These are phyloP conservation scores for Dasypus novemcinctus DNA, from an alignment of 2,113 vertebrate species.

Conservation along the genomic window DNA sequence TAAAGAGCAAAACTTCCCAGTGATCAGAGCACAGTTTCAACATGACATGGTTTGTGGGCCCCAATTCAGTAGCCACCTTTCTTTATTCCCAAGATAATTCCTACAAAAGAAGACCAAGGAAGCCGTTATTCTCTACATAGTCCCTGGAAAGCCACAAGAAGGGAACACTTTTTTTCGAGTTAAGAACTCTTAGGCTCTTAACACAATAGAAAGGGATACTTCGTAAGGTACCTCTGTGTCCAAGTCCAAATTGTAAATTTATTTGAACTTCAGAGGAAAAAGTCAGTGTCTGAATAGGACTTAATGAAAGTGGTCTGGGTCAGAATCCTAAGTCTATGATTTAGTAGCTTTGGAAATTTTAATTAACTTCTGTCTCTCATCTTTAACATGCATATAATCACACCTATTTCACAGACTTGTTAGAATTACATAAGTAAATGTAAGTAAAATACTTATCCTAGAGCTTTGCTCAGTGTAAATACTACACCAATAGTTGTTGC, in stretches of 20 bases:
- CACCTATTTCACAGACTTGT: background rate
- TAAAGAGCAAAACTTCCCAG: slow-evolving; percentile 11
- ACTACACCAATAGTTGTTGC: background rate
- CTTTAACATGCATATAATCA: background rate
- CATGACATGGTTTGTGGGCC: background rate
- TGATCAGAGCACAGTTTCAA: slow-evolving; percentile 29
- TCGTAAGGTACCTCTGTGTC: background rate
- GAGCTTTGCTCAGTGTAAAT: background rate
- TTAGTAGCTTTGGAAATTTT: background rate
- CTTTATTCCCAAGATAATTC: slow-evolving; percentile 1
- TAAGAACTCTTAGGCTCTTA: background rate
- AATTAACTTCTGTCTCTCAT: background rate
- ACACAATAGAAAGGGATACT: background rate
- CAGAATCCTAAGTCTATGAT: background rate
- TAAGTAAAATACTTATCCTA: slow-evolving; percentile 33
- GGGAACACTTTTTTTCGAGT: background rate
- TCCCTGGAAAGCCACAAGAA: background rate
- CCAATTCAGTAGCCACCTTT: background rate
- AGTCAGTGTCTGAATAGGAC: background rate
- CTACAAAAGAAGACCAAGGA: background rate
- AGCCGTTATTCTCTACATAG: background rate
- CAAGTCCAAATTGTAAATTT: slow-evolving; percentile 20
- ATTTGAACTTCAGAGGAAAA: background rate
- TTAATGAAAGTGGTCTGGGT: background rate
- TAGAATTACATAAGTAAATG: slow-evolving; percentile 15